A percentile compares a stretch with the other conserved stretches of the same genome.
Evolutionary conservation across 2,113 vertebrate genomes (phyloP).

Genomic region (Atrichornis clamosus): DNA sequence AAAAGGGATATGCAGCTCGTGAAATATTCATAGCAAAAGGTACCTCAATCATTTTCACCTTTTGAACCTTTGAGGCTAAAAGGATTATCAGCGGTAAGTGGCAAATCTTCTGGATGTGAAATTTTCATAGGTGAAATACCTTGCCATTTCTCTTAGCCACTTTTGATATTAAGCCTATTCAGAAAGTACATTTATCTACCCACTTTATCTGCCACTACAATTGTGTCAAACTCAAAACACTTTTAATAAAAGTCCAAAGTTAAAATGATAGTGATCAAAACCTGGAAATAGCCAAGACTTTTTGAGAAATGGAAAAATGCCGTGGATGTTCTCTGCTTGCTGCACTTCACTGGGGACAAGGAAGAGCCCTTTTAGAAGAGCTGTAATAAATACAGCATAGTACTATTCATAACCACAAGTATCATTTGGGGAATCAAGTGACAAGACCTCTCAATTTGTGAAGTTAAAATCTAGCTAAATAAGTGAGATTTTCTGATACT

Average conservation of each 20-base stretch:
- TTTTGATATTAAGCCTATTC: conserved; percentile 63
- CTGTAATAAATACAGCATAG: conserved; percentile 9
- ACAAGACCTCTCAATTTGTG: conserved; percentile 34
- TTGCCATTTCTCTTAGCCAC: conserved; percentile 11
- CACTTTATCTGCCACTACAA: conserved; percentile 41
- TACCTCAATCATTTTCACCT: conserved; percentile 81
- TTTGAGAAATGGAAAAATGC: conserved; percentile 37
- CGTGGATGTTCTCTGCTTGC: background rate
- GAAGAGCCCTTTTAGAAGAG: background rate
- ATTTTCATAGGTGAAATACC: conserved; percentile 54
- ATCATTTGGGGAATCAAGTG: conserved; percentile 17
- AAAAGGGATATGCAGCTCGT: conserved; percentile 80
- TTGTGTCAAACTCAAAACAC: conserved; percentile 55
- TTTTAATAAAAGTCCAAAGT: conserved; percentile 66
- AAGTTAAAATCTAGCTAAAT: conserved; percentile 49
- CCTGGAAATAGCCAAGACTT: conserved; percentile 2
- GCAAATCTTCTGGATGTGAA: conserved; percentile 58
- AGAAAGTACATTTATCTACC: conserved; percentile 59
- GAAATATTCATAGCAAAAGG: conserved; percentile 86
- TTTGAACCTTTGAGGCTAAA: conserved; percentile 76
- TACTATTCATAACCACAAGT: conserved; percentile 13
- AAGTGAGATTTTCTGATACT: conserved; percentile 51
- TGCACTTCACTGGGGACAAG: background rate
- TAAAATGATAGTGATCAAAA: conserved; percentile 61
- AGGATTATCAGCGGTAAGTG: conserved; percentile 44